Percentiles rank a stretch among this genome's conserved stretches.
These are phyloP conservation scores for Astatoreochromis straeleni DNA, from an alignment of 2,113 vertebrate genomes.

Conservation along the genomic window DNA sequence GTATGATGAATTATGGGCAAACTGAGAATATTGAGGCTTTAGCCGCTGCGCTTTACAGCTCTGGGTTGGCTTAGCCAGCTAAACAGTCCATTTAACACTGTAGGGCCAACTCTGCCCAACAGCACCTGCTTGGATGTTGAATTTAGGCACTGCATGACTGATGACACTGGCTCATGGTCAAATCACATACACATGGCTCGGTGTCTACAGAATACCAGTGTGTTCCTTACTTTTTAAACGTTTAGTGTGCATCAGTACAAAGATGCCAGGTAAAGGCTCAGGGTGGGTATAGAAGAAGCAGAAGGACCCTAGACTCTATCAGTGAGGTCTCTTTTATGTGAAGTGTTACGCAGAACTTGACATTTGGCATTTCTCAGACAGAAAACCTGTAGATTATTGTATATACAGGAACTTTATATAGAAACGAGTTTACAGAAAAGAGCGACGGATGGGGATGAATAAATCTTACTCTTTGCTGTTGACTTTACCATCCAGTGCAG, in stretches of 20 bases:
- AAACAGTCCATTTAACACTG: slow-evolving; percentile 39
- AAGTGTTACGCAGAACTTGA: background rate
- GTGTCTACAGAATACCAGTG: background rate
- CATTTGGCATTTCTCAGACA: background rate
- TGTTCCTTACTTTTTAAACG: background rate
- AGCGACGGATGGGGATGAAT: background rate
- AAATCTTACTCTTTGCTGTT: background rate
- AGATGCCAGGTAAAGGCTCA: background rate
- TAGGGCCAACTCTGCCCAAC: slow-evolving; percentile 1
- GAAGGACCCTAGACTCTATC: background rate
- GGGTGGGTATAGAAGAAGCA: background rate
- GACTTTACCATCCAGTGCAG: background rate
- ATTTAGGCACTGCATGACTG: slow-evolving; percentile 25
- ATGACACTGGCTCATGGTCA: slow-evolving; percentile 37
- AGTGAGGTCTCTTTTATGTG: background rate
- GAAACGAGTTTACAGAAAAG: background rate
- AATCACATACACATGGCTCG: background rate
- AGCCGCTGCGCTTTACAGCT: slow-evolving; percentile 24
- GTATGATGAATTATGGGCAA: slow-evolving; percentile 29
- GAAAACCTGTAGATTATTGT: background rate
- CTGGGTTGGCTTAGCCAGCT: slow-evolving; percentile 23
- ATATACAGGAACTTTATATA: background rate
- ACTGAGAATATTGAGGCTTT: slow-evolving; percentile 27
- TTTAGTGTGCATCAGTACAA: background rate
- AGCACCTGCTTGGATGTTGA: slow-evolving; percentile 22